These are phyloP conservation scores for Elgaria multicarinata DNA, from an alignment of 2,113 vertebrate species.

Conservation along the genomic window DNA sequence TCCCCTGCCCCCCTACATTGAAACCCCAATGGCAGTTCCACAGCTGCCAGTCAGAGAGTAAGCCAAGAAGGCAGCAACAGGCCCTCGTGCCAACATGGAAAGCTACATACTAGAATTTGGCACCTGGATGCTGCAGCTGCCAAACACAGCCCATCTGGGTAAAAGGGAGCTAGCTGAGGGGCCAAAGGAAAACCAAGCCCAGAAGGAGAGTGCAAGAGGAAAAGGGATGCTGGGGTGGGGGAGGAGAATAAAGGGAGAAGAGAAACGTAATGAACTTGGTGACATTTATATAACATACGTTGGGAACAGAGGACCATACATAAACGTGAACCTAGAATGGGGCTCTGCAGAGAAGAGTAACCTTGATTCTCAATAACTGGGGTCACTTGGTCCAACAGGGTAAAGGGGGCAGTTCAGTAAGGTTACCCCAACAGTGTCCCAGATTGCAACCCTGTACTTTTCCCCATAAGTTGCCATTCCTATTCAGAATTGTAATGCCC, in stretches of 20 bases:
- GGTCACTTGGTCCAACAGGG: background rate
- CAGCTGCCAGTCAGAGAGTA: slow-evolving; percentile 37
- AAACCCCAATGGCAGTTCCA: background rate
- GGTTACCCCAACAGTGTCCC: background rate
- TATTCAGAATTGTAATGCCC: background rate
- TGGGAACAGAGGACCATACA: background rate
- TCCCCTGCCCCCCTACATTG: slow-evolving; percentile 1
- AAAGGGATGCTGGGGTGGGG: background rate
- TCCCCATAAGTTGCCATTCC: background rate
- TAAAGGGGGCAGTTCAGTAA: background rate
- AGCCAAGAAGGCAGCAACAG: slow-evolving; percentile 55
- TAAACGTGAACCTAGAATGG: background rate
- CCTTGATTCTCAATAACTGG: background rate
- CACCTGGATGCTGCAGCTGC: slow-evolving; percentile 55
- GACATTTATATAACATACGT: background rate
- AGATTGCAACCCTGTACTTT: background rate
- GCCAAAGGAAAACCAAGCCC: slow-evolving; percentile 32
- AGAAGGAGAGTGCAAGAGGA: slow-evolving; percentile 14
- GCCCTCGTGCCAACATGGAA: slow-evolving; percentile 26
- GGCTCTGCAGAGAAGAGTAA: background rate
- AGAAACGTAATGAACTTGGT: rapidly evolving
- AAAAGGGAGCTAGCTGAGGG: background rate
- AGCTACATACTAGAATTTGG: slow-evolving; percentile 47
- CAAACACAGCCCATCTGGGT: slow-evolving; percentile 48
- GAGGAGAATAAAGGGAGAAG: background rate